Percentiles rank a stretch among this genome's conserved stretches.
These are phyloP conservation scores for Nibea albiflora DNA, from an alignment of 2,113 vertebrate genomes.

Conservation along the genomic window DNA sequence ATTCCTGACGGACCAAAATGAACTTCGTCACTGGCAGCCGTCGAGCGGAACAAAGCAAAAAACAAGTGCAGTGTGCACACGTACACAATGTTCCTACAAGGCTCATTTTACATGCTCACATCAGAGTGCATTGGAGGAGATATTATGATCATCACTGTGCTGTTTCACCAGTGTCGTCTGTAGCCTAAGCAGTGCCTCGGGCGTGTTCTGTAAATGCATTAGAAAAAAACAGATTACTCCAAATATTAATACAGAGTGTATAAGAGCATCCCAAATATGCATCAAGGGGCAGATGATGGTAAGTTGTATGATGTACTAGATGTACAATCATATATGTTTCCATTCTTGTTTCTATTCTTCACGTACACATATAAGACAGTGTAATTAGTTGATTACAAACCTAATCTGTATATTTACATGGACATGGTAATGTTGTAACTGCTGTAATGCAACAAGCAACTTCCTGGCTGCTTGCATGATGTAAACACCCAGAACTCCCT, in stretches of 20 bases:
- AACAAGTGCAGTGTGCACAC: neutral
- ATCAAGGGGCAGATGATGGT: neutral
- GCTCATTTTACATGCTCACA: constrained; percentile 11
- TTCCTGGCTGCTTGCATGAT: no score
- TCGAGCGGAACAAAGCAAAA: constrained; percentile 15
- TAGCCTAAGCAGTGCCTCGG: neutral
- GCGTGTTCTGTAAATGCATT: neutral
- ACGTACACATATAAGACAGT: no score
- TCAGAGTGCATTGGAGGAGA: neutral
- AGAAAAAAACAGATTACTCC: neutral
- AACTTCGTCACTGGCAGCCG: constrained; percentile 32
- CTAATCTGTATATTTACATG: no score
- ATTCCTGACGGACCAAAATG: constrained; percentile 43
- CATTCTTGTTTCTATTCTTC: neutral
- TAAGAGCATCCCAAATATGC: neutral
- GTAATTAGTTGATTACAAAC: no score
- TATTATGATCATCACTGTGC: neutral
- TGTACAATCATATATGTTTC: neutral
- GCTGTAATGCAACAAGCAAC: no score
- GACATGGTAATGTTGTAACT: no score
- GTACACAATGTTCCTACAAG: neutral
- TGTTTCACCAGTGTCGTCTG: neutral
- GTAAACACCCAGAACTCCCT: no score
- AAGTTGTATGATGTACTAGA: neutral
- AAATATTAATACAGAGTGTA: neutral